Evolutionary conservation across 2,888 invertebrate species (phyloP).

Genomic region (Lepidonotus clava): DNA sequence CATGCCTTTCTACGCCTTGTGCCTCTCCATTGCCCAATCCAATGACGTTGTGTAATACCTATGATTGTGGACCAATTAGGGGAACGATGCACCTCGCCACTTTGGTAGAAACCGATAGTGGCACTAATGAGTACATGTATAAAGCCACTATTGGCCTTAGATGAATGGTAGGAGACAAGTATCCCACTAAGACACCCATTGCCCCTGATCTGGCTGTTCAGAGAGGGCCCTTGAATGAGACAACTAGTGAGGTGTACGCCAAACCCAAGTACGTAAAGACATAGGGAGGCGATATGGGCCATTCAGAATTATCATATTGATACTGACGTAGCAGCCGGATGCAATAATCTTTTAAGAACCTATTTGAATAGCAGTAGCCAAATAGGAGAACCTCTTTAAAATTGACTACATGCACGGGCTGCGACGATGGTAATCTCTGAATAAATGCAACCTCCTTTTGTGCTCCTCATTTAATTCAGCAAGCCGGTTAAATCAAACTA

Average conservation of each 20-base stretch:
- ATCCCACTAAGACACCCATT: not conserved
- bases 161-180: slow-evolving; percentile 13
- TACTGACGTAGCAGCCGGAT: too few relatives aligned
- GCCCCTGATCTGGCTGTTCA: not conserved
- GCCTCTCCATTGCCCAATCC: not conserved
- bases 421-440: too few relatives aligned
- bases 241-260: too few relatives aligned
- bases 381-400: too few relatives aligned
- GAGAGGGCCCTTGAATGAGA: not conserved
- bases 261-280: not conserved
- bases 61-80: slow-evolving; percentile 31
- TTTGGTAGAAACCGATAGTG: not conserved
- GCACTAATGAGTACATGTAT: slow-evolving; percentile 42
- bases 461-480: not conserved
- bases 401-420: too few relatives aligned
- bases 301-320: too few relatives aligned
- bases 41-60: not conserved
- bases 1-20: not conserved
- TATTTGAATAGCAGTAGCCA: too few relatives aligned
- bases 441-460: not conserved
- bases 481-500: not conserved
- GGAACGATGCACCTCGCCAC: not conserved
- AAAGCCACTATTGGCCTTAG: not conserved
- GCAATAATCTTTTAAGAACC: too few relatives aligned
- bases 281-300: not conserved